Evolutionary conservation across 2,888 invertebrate species (phyloP).

Genomic region (Zele albiditarsus): DNA sequence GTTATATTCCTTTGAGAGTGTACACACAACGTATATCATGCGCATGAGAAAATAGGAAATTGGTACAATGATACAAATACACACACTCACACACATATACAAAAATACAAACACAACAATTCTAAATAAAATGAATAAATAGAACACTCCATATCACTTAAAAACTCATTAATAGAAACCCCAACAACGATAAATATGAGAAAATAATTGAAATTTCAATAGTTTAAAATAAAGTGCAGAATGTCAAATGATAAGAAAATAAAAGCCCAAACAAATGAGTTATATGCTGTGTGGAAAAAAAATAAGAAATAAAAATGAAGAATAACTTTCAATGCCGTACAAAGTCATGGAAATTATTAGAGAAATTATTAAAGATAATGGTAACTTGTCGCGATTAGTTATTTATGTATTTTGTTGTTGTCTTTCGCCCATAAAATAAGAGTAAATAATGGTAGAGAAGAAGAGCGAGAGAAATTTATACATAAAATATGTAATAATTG

Average conservation of each 20-base stretch:
- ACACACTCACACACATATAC: background rate
- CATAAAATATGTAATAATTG: conserved; percentile 34
- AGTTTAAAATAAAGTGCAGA: background rate
- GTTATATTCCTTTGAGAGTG: background rate
- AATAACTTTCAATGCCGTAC: background rate
- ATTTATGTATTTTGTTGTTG: background rate
- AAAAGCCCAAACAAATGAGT: conserved; percentile 4
- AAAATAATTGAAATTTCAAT: background rate
- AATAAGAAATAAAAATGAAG: conserved; percentile 11
- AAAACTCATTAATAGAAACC: background rate
- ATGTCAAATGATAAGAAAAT: conserved; percentile 13
- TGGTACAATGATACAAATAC: background rate
- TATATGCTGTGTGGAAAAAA: background rate
- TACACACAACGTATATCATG: background rate
- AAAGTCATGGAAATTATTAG: conserved; percentile 10
- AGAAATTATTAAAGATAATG: conserved; percentile 1
- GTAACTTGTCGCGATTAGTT: conserved; percentile 11
- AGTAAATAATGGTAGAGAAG: background rate
- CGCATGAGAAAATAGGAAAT: background rate
- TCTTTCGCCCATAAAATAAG: conserved; percentile 5
- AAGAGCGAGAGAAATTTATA: conserved; percentile 1
- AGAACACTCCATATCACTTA: background rate
- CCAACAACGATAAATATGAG: background rate
- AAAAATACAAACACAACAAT: background rate
- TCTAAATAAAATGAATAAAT: background rate